Evolutionary conservation across 2,888 invertebrate genomes (phyloP).

Genomic region (Pheosia gnoma): DNA sequence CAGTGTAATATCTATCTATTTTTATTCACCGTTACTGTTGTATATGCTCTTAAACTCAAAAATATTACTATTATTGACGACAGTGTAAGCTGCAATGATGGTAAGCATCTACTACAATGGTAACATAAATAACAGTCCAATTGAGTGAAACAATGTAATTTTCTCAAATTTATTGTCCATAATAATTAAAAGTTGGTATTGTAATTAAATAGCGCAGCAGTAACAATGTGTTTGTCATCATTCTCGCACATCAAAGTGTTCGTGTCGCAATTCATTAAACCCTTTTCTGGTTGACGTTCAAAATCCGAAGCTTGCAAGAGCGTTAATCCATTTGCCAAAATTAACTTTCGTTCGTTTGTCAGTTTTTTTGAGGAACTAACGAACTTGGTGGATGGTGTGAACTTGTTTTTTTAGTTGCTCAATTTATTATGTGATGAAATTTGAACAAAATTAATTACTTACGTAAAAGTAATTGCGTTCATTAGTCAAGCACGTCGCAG

Average conservation of each 20-base stretch:
- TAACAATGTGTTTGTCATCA: background rate
- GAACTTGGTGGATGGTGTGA: conserved; percentile 10
- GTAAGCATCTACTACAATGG: too few species aligned
- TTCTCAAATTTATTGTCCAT: too few species aligned
- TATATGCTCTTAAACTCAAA: too few species aligned
- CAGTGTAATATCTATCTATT: too few species aligned
- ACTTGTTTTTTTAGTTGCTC: background rate
- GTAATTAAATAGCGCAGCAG: background rate
- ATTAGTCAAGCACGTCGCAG: background rate
- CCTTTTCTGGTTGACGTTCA: conserved; percentile 26
- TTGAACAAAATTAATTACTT: background rate
- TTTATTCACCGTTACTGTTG: too few species aligned
- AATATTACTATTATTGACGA: too few species aligned
- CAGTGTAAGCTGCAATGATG: too few species aligned
- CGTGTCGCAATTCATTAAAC: conserved; percentile 14
- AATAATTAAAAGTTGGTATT: too few species aligned
- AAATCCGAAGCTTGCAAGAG: conserved; percentile 33
- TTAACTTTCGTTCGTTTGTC: conserved; percentile 27
- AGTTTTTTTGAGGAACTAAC: conserved; percentile 24
- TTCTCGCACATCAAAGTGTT: background rate
- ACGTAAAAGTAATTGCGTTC: background rate
- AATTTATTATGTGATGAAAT: background rate
- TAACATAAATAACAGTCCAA: too few species aligned
- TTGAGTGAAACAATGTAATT: too few species aligned
- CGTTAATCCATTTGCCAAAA: conserved; percentile 46